Evolutionary conservation across 2,888 invertebrate genomes (phyloP).

Genomic region (Scaptomyza cyrtandrae): DNA sequence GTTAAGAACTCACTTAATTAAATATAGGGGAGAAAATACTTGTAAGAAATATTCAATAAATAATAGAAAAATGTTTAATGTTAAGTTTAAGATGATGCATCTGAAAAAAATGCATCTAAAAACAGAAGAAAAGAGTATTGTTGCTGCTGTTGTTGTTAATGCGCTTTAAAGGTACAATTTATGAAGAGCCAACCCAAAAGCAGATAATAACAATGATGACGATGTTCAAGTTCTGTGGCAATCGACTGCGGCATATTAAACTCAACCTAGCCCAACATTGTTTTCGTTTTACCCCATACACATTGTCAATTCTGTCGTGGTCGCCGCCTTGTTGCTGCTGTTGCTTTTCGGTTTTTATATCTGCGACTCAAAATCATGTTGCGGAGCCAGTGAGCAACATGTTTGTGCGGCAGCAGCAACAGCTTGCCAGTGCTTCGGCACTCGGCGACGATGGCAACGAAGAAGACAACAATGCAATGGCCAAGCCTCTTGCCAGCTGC

Average conservation of each 20-base stretch:
- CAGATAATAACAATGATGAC: constrained; percentile 72
- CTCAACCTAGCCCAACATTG: constrained; percentile 72
- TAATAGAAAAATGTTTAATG: background rate
- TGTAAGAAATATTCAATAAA: constrained; percentile 27
- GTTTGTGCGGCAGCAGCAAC: constrained; percentile 68
- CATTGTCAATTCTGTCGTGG: constrained; percentile 26
- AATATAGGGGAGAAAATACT: constrained; percentile 27
- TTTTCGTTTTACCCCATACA: constrained; percentile 54
- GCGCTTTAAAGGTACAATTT: constrained; percentile 38
- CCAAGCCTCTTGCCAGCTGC: constrained; percentile 67
- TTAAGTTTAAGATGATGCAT: background rate
- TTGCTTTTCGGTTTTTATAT: constrained; percentile 56
- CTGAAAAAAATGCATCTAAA: constrained; percentile 1
- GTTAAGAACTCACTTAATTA: constrained; percentile 61
- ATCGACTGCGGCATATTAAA: constrained; percentile 39
- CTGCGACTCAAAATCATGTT: constrained; percentile 76
- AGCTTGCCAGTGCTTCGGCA: constrained; percentile 66
- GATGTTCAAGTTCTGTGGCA: constrained; percentile 47
- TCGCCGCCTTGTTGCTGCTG: constrained; percentile 32
- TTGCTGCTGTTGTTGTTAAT: constrained; percentile 31
- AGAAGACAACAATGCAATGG: constrained; percentile 19
- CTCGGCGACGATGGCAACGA: constrained; percentile 55
- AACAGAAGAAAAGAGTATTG: constrained; percentile 38
- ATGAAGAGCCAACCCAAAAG: constrained; percentile 53
- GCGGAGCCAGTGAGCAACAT: constrained; percentile 78